Evolutionary conservation across 2,888 invertebrate species (phyloP).

Genomic region (Orthonevra nobilis): DNA sequence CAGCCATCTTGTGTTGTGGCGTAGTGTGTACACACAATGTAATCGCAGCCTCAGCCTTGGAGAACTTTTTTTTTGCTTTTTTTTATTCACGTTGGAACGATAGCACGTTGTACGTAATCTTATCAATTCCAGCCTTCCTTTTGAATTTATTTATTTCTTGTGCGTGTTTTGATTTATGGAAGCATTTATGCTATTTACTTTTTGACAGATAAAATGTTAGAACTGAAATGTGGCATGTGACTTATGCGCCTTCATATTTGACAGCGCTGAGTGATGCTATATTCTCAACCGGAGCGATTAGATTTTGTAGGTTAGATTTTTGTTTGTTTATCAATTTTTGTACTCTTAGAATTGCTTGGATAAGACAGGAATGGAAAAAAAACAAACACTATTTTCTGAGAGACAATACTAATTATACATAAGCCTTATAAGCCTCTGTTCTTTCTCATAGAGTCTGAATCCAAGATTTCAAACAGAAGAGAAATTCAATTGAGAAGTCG

Average conservation of each 20-base stretch:
- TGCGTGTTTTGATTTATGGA: constrained; percentile 16
- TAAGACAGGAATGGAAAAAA: no score
- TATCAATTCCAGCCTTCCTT: constrained; percentile 54
- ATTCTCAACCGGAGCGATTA: background rate
- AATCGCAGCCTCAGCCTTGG: constrained; percentile 24
- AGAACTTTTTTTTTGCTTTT: constrained; percentile 14
- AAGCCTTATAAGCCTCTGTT: no score
- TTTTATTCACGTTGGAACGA: constrained; percentile 18
- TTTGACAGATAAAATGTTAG: constrained; percentile 26
- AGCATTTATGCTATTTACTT: constrained; percentile 25
- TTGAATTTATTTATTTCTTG: background rate
- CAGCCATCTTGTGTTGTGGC: constrained; percentile 18
- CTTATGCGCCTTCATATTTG: background rate
- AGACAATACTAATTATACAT: no score
- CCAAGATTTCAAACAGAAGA: no score
- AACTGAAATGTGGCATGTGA: constrained; percentile 10
- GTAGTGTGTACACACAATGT: background rate
- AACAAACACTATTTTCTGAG: no score
- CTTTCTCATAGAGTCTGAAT: no score
- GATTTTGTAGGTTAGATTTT: background rate
- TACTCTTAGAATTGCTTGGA: no score
- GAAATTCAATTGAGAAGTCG: no score
- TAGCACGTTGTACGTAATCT: constrained; percentile 38
- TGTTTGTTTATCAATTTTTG: no score
- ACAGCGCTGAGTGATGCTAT: background rate